Base-by-base conservation (phyloP, 92 coral and sea anemone genomes). In the Paragorgia papillata region DNA sequence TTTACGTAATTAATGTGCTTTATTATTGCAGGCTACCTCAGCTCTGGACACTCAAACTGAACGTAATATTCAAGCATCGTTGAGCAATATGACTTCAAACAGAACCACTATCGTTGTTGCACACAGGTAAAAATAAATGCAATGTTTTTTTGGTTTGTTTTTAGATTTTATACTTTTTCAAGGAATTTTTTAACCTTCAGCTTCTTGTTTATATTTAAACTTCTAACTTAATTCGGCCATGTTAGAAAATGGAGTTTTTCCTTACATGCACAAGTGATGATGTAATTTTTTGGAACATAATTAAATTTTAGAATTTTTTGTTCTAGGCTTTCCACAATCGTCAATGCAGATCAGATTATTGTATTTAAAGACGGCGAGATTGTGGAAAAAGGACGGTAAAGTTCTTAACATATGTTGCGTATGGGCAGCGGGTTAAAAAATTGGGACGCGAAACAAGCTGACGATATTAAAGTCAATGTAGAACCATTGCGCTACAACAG, bases 101-200 rank as follows among this genome's bases (percentile, higher is more conserved):
- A 85, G 98, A 62, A 94, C 98, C 9, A 94, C 98, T 8, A 91
- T 94, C 25, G 98, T 94, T 9, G 98, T 94, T 48, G 98, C 98
- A 29, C 98, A 94, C 90, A 88, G 98, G 98, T 94, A 85, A 78
- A 22, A 29, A 20, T 9, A 62, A 4, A 14, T 17, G 2, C 12
- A 26, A 14, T 24, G 35, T 59, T n/a, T n/a, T 13, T 25, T n/a
- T 7, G n/a, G 66, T 5, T 59, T 59, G 22, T 59, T 24, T 4
- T 34, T 1, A 27, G 66, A 27, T 19, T 27, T 12, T 59, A 9
- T 19, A 59, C 2, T n/a, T n/a, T 17, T 24, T 34, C 35, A n/a
- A n/a, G n/a, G n/a, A n/a, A n/a, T n/a, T n/a, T n/a, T n/a, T n/a
- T n/a, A n/a, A n/a, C n/a, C n/a, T n/a, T n/a, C n/a, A n/a, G n/a